phyloP scores from a whole-genome alignment of 2,888 invertebrate species.

The Agrochola lota region DNA sequence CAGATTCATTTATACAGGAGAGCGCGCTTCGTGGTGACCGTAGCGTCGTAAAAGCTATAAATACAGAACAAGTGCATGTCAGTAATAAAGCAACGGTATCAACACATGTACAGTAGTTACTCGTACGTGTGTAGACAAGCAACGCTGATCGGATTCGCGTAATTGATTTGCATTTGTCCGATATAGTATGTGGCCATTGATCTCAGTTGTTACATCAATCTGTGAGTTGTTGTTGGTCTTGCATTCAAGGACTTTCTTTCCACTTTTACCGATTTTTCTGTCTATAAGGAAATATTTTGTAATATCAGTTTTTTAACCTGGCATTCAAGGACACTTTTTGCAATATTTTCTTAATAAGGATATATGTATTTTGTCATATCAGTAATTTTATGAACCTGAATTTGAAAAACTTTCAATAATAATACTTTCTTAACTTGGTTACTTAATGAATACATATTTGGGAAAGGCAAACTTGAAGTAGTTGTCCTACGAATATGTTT shows the following conservation, averaged over 20 bases:
- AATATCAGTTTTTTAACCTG: background rate
- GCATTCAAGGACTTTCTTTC: slow-evolving; percentile 17
- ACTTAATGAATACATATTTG: background rate
- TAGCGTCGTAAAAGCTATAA: slow-evolving; percentile 64
- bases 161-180: slow-evolving; percentile 77
- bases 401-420: background rate
- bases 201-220: slow-evolving; percentile 58
- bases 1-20: slow-evolving; percentile 51
- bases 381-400: background rate
- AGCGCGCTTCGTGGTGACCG: slow-evolving; percentile 50
- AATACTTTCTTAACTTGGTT: slow-evolving; percentile 6
- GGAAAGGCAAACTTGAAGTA: background rate
- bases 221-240: slow-evolving; percentile 34
- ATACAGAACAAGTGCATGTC: slow-evolving; percentile 60
- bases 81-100: slow-evolving; percentile 71
- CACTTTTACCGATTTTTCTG: slow-evolving; percentile 16
- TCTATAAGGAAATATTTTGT: slow-evolving; percentile 16
- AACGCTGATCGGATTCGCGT: slow-evolving; percentile 65
- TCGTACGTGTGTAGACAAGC: slow-evolving; percentile 70
- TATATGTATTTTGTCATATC: background rate
- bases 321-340: slow-evolving; percentile 15
- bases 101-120: slow-evolving; percentile 45
- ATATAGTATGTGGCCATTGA: slow-evolving; percentile 70
- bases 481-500: background rate
- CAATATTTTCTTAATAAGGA: slow-evolving; percentile 4